Evolutionary conservation across 2,113 vertebrate species (phyloP).

Genomic region (Aldabrachelys gigantea): DNA sequence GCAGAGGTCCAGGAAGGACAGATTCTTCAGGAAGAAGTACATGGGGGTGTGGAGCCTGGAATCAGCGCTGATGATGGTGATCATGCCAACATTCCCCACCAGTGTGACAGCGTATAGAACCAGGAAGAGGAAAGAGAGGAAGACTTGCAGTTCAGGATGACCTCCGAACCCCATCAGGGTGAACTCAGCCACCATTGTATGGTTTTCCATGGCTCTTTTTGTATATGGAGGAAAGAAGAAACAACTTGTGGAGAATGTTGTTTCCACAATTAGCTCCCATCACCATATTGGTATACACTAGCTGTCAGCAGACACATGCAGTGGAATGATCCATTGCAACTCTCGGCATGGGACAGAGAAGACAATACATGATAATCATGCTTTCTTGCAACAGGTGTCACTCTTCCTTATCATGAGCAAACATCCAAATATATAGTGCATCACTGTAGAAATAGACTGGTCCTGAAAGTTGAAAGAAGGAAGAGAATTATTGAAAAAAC

Average conservation of each 20-base stretch:
- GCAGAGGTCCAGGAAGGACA: conserved; percentile 71
- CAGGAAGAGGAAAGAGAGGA: conserved; percentile 59
- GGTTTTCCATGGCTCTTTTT: conserved; percentile 38
- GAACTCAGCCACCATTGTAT: conserved; percentile 52
- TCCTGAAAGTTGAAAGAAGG: background rate
- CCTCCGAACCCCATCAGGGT: conserved; percentile 53
- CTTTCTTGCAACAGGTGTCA: background rate
- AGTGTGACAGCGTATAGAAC: conserved; percentile 50
- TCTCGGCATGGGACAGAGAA: background rate
- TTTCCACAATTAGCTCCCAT: background rate
- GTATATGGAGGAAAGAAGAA: background rate
- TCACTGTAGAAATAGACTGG: background rate
- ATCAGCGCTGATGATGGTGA: conserved; percentile 48
- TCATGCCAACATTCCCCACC: conserved; percentile 59
- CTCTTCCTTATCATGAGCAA: background rate
- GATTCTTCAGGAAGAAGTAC: conserved; percentile 74
- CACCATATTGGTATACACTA: background rate
- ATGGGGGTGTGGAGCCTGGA: conserved; percentile 64
- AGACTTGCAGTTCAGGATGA: background rate
- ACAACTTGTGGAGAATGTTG: background rate
- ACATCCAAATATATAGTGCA: background rate
- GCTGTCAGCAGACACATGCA: background rate
- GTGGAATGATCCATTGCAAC: background rate
- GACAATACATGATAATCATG: fast-evolving
- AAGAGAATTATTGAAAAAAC: background rate